Evolutionary conservation across 1,140 invertebrate genomes (phyloP).

Genomic region (Cherax quadricarinatus): DNA sequence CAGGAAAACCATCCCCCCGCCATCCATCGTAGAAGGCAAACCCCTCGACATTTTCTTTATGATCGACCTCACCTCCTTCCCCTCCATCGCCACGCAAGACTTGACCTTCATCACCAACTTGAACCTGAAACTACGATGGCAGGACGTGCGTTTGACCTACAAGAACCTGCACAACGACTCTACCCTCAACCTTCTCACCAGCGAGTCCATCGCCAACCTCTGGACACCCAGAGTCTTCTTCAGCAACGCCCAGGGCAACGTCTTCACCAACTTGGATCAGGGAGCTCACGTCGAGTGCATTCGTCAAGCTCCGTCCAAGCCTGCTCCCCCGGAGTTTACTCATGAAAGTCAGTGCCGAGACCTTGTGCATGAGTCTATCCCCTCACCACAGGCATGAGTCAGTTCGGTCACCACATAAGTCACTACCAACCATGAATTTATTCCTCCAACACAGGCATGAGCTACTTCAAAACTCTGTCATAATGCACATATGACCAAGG

Average conservation of each 20-base stretch:
- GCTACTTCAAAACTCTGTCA: too few relatives aligned
- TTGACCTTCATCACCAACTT: slow-evolving; percentile 58
- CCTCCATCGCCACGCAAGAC: slow-evolving; percentile 65
- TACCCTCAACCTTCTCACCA: slow-evolving; percentile 64
- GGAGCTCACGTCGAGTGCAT: slow-evolving; percentile 64
- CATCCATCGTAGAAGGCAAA: not conserved
- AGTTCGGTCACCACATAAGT: too few relatives aligned
- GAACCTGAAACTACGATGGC: slow-evolving; percentile 55
- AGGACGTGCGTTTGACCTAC: slow-evolving; percentile 64
- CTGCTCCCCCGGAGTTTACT: slow-evolving; percentile 21
- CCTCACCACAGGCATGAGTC: not conserved
- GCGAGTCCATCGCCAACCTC: slow-evolving; percentile 24
- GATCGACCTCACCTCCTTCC: slow-evolving; percentile 65
- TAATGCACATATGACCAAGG: too few relatives aligned
- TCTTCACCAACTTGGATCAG: slow-evolving; percentile 68
- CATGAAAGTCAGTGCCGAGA: slow-evolving; percentile 55
- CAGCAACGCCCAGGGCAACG: slow-evolving; percentile 68
- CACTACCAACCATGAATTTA: too few relatives aligned
- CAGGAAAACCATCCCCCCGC: slow-evolving; percentile 65
- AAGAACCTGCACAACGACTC: slow-evolving; percentile 64
- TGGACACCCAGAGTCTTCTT: slow-evolving; percentile 71
- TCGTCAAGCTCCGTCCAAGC: not conserved
- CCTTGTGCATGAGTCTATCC: not conserved
- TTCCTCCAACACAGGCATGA: too few relatives aligned
- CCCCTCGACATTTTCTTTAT: slow-evolving; percentile 49